Evolutionary conservation across 1,140 invertebrate species (phyloP).

Genomic region (Caenorhabditis brenneri): DNA sequence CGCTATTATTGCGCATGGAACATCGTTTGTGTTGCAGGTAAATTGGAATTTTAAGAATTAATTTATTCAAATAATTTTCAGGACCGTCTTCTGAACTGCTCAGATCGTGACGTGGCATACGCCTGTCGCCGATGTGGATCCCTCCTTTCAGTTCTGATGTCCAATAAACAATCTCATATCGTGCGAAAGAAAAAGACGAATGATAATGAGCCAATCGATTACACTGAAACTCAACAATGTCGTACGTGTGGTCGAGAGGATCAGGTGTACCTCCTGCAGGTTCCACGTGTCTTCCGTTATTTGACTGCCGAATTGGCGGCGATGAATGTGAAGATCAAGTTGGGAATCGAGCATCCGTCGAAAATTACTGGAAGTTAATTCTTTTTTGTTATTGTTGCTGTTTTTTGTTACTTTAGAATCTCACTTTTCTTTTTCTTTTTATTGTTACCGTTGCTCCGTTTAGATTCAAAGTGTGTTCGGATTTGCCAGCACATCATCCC

Average conservation of each 20-base stretch:
- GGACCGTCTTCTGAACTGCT: conserved; percentile 90
- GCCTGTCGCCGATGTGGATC: conserved; percentile 72
- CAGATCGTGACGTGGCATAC: conserved; percentile 83
- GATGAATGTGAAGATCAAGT: conserved; percentile 86
- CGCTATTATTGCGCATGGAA: conserved; percentile 90
- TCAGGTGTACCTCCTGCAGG: conserved; percentile 78
- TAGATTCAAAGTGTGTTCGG: too few relatives aligned
- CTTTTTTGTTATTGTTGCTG: neutral
- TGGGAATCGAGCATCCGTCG: conserved; percentile 74
- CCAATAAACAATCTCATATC: neutral
- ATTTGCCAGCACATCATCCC: too few relatives aligned
- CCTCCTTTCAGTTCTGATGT: conserved; percentile 56
- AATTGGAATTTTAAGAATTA: conserved; percentile 82
- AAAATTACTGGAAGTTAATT: conserved; percentile 45
- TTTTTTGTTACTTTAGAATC: neutral
- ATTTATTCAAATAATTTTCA: conserved; percentile 87
- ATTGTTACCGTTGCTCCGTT: too few relatives aligned
- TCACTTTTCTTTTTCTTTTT: neutral
- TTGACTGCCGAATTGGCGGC: conserved; percentile 86
- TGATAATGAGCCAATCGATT: conserved; percentile 40
- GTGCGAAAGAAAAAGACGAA: conserved; percentile 36
- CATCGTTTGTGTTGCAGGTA: conserved; percentile 88
- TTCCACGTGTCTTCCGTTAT: conserved; percentile 82
- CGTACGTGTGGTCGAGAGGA: conserved; percentile 77
- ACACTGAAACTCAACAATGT: conserved; percentile 61